Evolutionary conservation across 2,888 invertebrate genomes (phyloP).

Genomic region (Pediacus dermestoides): DNA sequence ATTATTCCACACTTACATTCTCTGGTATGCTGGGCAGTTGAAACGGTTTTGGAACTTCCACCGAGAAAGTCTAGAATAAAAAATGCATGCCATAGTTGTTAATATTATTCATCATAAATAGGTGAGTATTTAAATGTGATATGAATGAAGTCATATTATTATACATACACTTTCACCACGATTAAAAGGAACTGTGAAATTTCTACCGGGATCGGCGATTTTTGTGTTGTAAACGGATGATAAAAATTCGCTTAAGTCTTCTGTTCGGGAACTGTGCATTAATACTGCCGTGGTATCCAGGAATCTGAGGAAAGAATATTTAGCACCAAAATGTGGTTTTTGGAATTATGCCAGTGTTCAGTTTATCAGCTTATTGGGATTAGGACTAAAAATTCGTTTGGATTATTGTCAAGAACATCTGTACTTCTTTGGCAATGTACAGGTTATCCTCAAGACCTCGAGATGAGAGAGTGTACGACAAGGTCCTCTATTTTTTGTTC

Average conservation of each 20-base stretch:
- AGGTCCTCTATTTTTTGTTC: too few relatives aligned
- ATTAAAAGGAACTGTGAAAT: slow-evolving; percentile 60
- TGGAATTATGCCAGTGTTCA: too few relatives aligned
- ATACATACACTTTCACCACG: slow-evolving; percentile 57
- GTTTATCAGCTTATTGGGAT: too few relatives aligned
- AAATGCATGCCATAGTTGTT: slow-evolving; percentile 9
- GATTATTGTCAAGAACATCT: too few relatives aligned
- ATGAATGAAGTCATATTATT: slow-evolving; percentile 1
- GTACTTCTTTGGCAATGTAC: too few relatives aligned
- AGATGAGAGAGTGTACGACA: too few relatives aligned
- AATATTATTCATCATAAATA: too few relatives aligned
- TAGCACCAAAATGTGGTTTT: too few relatives aligned
- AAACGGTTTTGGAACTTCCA: slow-evolving; percentile 73
- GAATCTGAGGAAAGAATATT: slow-evolving; percentile 59
- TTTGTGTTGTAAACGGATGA: slow-evolving; percentile 64
- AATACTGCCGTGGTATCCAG: slow-evolving; percentile 79
- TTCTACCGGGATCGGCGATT: slow-evolving; percentile 66
- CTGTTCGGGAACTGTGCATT: slow-evolving; percentile 58
- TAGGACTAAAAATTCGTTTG: too few relatives aligned
- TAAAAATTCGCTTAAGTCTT: slow-evolving; percentile 61
- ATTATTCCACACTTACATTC: slow-evolving; percentile 72
- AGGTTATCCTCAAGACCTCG: too few relatives aligned
- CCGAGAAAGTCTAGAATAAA: slow-evolving; percentile 69
- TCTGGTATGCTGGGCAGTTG: slow-evolving; percentile 92
- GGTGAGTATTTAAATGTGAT: slow-evolving; percentile 3